These are phyloP conservation scores for Perca schrenkii DNA, from an alignment of 2,113 vertebrate species.

Conservation along the genomic window DNA sequence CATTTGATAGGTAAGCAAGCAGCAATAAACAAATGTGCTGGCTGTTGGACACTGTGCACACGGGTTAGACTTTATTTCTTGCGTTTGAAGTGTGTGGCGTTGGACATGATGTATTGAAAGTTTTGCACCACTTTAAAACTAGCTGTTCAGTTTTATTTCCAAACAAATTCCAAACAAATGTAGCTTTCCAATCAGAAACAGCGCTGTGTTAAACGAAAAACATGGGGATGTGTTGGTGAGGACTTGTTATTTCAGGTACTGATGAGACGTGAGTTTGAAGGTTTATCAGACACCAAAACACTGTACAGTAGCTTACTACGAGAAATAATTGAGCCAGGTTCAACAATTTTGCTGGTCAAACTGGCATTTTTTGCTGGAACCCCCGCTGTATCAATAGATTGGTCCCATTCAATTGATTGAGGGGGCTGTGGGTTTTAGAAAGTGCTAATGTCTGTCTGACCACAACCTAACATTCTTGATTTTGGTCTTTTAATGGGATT, in stretches of 20 bases:
- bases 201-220: background rate
- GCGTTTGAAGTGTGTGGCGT: too few relatives aligned
- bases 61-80: too few relatives aligned
- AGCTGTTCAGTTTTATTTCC: too few relatives aligned
- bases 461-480: background rate
- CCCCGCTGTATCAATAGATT: background rate
- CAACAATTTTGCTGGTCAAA: too few relatives aligned
- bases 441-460: background rate
- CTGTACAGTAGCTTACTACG: background rate
- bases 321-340: background rate
- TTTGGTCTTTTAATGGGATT: constrained; percentile 4
- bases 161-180: background rate
- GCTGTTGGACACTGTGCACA: too few relatives aligned
- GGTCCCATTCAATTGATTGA: background rate
- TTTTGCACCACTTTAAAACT: too few relatives aligned
- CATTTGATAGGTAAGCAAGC: too few relatives aligned
- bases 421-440: background rate
- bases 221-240: background rate
- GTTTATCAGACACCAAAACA: background rate
- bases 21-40: too few relatives aligned
- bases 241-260: background rate
- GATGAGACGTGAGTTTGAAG: background rate
- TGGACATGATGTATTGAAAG: too few relatives aligned
- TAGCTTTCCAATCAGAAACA: background rate
- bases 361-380: too few relatives aligned